A percentile compares a stretch with the other conserved stretches of the same genome.
Conservation (phyloP, 2,797 vertebrate genomes). For the Hypotaenidia okinawae region DNA sequence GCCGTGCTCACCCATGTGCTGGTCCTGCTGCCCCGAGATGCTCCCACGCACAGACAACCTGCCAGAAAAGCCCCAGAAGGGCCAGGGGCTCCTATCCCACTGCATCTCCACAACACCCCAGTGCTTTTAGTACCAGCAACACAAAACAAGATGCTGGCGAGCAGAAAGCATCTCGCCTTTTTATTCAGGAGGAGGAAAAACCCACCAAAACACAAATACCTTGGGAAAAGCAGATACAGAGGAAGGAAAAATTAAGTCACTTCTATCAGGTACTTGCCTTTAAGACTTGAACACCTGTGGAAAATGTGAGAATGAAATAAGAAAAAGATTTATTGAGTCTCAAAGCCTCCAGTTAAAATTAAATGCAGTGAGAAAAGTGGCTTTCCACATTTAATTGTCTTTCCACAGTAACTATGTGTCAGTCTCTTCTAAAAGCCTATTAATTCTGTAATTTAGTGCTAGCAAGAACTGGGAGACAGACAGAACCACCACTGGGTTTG, state of each 20-base stretch:
- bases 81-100: neutral
- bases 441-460: slow-evolving; percentile 81
- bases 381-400: slow-evolving; percentile 81
- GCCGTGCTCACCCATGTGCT: rapidly evolving
- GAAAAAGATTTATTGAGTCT: slow-evolving; percentile 78
- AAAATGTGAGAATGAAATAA: slow-evolving; percentile 60
- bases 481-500: slow-evolving; percentile 4
- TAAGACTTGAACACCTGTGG: slow-evolving; percentile 45
- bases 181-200: neutral
- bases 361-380: slow-evolving; percentile 74
- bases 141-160: neutral
- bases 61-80: neutral
- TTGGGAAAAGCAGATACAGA: neutral
- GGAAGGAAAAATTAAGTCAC: neutral
- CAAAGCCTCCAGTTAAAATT: slow-evolving; percentile 76
- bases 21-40: neutral
- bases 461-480: slow-evolving; percentile 52
- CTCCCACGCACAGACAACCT: neutral
- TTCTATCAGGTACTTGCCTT: neutral
- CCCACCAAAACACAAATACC: no score
- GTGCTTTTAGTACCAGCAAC: neutral
- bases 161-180: neutral
- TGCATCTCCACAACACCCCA: neutral
- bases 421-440: slow-evolving; percentile 80
- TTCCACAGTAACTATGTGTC: slow-evolving; percentile 75